A percentile compares a stretch with the other conserved stretches of the same genome.
phyloP scores from a whole-genome alignment of 2,888 invertebrate species.

The Liopterus haemorrhoidalis region DNA sequence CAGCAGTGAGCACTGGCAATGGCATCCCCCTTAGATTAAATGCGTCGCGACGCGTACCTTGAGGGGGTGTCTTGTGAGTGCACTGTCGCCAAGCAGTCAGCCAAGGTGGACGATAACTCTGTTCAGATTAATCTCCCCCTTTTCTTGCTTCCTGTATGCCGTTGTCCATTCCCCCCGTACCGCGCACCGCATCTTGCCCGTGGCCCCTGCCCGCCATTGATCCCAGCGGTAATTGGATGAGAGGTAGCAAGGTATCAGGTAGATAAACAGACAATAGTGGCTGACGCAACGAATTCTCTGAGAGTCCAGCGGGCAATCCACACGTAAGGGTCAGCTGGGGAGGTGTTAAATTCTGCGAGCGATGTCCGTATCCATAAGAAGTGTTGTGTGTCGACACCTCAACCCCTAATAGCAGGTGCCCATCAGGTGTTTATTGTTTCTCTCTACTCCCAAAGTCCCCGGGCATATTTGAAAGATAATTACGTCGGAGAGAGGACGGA shows the following conservation, averaged over 20 bases:
- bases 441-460: slow-evolving; percentile 41
- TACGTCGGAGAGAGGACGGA: slow-evolving; percentile 40
- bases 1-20: no score
- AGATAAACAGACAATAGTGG: slow-evolving; percentile 17
- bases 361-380: slow-evolving; percentile 1
- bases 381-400: slow-evolving; percentile 12
- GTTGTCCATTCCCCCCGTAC: no score
- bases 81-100: no score
- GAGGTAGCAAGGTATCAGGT: slow-evolving; percentile 14
- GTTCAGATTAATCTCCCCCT: no score
- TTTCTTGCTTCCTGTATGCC: no score
- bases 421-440: slow-evolving; percentile 20
- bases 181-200: slow-evolving; percentile 17
- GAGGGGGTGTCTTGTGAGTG: no score
- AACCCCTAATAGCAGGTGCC: slow-evolving; percentile 1
- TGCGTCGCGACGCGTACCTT: no score
- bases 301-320: background rate
- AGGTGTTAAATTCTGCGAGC: slow-evolving; percentile 10
- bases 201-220: slow-evolving; percentile 12
- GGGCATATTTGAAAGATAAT: slow-evolving; percentile 46
- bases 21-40: no score
- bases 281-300: no score
- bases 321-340: slow-evolving; percentile 7
- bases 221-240: slow-evolving; percentile 20
- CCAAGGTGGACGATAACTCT: no score